phyloP scores from a whole-genome alignment of 2,888 invertebrate genomes.

The Idaea dimidiata region DNA sequence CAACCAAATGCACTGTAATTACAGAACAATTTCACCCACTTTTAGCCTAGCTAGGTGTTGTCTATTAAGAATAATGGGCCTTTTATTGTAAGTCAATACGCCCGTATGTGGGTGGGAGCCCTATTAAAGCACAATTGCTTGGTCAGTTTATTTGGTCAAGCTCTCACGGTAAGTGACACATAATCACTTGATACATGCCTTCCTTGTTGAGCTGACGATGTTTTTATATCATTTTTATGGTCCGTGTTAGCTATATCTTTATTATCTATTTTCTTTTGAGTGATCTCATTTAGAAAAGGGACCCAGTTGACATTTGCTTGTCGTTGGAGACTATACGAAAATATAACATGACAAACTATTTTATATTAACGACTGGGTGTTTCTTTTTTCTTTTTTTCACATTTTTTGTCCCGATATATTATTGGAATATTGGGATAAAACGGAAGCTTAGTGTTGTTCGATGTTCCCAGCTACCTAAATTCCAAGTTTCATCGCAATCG shows the following conservation, averaged over 20 bases:
- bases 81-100: conserved; percentile 77
- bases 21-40: conserved; percentile 7
- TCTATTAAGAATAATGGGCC: conserved; percentile 77
- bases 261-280: conserved; percentile 26
- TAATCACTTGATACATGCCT: conserved; percentile 57
- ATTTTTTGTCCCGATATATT: too few relatives aligned
- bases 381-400: too few relatives aligned
- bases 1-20: conserved; percentile 9
- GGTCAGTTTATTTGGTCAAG: conserved; percentile 34
- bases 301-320: background rate
- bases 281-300: background rate
- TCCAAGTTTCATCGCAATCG: too few relatives aligned
- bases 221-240: conserved; percentile 59
- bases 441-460: too few relatives aligned
- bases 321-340: background rate
- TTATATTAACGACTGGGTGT: too few relatives aligned
- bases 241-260: conserved; percentile 29
- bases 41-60: conserved; percentile 39
- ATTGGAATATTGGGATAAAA: too few relatives aligned
- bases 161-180: conserved; percentile 42
- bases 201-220: conserved; percentile 52
- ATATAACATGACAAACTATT: background rate
- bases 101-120: conserved; percentile 66
- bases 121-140: conserved; percentile 66
- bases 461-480: too few relatives aligned